Evolutionary conservation across 2,113 vertebrate genomes (phyloP).

Genomic region (Elachura formosa): DNA sequence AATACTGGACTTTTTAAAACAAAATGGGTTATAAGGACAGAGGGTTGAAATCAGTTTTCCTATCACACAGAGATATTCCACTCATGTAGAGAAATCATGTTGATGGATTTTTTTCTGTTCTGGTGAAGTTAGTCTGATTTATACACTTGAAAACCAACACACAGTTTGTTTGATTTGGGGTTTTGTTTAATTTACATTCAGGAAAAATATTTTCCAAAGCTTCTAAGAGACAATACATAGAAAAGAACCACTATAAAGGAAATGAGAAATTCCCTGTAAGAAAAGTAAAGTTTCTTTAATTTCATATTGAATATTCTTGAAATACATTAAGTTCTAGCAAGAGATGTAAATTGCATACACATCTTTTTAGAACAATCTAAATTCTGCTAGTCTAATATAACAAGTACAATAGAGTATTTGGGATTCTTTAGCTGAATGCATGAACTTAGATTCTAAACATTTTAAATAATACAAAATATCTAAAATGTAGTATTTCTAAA

Average conservation of each 20-base stretch:
- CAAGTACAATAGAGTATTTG: neutral
- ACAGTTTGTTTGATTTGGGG: accelerated
- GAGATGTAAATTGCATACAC: neutral
- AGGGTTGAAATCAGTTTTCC: neutral
- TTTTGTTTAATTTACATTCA: neutral
- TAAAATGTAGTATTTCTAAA: neutral
- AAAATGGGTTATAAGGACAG: neutral
- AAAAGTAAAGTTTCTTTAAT: neutral
- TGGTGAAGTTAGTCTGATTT: neutral
- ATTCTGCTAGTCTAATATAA: neutral
- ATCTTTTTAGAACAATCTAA: neutral
- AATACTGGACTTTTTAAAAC: neutral
- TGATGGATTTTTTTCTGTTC: neutral
- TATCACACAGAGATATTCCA: neutral
- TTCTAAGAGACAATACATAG: neutral
- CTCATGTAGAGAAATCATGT: neutral
- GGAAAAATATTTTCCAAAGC: neutral
- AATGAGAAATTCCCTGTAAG: neutral
- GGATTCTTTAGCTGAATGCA: neutral
- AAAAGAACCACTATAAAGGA: neutral
- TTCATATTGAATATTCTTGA: neutral
- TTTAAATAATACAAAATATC: neutral
- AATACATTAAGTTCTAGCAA: neutral
- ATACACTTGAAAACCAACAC: neutral
- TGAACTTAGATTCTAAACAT: neutral